A percentile compares a stretch with the other conserved stretches of the same genome.
These are phyloP conservation scores for Cyclargus thomasi DNA, from an alignment of 1,140 invertebrate genomes.

Conservation along the genomic window DNA sequence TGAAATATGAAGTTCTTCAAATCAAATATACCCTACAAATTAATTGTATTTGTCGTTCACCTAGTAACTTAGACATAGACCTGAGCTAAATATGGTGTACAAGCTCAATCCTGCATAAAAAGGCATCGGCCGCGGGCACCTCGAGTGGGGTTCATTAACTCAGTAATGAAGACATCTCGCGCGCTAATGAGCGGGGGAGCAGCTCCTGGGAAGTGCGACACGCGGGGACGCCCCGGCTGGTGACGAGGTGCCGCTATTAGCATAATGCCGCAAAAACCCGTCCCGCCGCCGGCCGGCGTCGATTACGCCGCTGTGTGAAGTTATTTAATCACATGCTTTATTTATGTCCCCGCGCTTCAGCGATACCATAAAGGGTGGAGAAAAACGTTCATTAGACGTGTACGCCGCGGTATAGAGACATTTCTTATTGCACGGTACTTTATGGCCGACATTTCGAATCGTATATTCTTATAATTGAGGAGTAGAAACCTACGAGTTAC, in stretches of 20 bases:
- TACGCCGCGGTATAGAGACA: too few relatives aligned
- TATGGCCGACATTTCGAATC: too few relatives aligned
- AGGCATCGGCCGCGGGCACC: not conserved
- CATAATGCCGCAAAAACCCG: not conserved
- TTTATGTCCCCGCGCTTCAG: too few relatives aligned
- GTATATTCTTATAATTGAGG: not conserved
- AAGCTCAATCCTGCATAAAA: not conserved
- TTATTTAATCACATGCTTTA: not conserved
- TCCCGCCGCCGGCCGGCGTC: not conserved
- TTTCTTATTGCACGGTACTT: too few relatives aligned
- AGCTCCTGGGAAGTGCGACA: not conserved
- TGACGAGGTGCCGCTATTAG: not conserved
- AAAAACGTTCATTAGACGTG: too few relatives aligned
- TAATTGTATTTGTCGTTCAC: too few relatives aligned
- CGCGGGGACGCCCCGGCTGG: not conserved
- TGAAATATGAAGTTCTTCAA: too few relatives aligned
- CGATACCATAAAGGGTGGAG: too few relatives aligned
- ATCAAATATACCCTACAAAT: too few relatives aligned
- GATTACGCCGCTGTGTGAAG: not conserved
- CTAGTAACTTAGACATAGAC: too few relatives aligned
- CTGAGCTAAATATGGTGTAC: not conserved
- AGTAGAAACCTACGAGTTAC: slow-evolving; percentile 1
- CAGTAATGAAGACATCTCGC: not conserved
- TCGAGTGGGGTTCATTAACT: not conserved
- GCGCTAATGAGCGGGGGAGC: not conserved